Percentiles rank a stretch among this genome's conserved stretches.
Evolutionary conservation across 2,888 invertebrate species (phyloP).

Genomic region (Hirtodrosophila duncani): DNA sequence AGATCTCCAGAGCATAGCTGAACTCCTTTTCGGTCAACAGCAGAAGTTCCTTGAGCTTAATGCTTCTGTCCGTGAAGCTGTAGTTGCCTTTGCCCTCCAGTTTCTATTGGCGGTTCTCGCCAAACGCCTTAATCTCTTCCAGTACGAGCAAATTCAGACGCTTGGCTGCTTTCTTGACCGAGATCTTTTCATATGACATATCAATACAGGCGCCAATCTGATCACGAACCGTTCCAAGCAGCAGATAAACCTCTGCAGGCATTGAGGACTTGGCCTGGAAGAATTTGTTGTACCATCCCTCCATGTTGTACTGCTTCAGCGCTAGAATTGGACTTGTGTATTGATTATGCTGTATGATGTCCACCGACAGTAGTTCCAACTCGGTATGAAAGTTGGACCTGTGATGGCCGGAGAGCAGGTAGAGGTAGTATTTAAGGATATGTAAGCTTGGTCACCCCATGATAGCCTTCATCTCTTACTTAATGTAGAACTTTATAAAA

Average conservation of each 20-base stretch:
- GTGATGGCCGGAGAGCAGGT: conserved; percentile 95
- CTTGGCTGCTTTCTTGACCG: conserved; percentile 90
- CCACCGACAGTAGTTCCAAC: conserved; percentile 93
- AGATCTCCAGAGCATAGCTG: conserved; percentile 97
- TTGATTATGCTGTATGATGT: conserved; percentile 93
- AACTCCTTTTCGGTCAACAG: conserved; percentile 96
- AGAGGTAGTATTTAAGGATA: too few species aligned
- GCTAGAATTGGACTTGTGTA: conserved; percentile 97
- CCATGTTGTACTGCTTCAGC: conserved; percentile 99
- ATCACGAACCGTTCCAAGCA: conserved; percentile 95
- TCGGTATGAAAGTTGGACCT: conserved; percentile 99
- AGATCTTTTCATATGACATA: conserved; percentile 95
- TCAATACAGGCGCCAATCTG: conserved; percentile 98
- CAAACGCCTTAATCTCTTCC: conserved; percentile 89
- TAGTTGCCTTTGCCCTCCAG: conserved; percentile 88
- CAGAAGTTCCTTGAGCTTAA: conserved; percentile 87
- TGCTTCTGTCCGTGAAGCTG: conserved; percentile 88
- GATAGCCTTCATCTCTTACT: too few species aligned
- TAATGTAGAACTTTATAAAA: too few species aligned
- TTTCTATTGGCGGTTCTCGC: conserved; percentile 91
- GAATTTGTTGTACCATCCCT: conserved; percentile 99
- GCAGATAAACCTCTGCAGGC: conserved; percentile 95
- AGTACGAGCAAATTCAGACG: conserved; percentile 91
- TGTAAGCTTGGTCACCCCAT: too few species aligned
- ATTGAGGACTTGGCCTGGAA: conserved; percentile 96